Percentiles rank a stretch among this genome's conserved stretches.
Evolutionary conservation across 2,797 vertebrate species (phyloP).

Genomic region (Vespertilio murinus): DNA sequence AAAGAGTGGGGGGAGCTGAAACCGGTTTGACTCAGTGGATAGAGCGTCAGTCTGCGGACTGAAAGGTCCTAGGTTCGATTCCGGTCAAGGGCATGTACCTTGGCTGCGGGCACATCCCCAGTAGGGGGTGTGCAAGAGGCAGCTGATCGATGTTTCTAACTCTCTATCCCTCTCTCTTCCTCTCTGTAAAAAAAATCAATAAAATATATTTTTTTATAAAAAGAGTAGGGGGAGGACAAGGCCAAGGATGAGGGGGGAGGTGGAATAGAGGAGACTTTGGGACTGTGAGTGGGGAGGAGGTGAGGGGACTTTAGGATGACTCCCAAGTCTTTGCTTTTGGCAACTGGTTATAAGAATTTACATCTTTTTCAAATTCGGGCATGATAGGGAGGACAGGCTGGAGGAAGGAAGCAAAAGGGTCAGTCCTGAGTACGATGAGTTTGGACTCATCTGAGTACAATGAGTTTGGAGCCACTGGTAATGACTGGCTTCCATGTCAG

Average conservation of each 20-base stretch:
- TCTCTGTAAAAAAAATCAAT: no score
- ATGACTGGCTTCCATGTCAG: fast-evolving
- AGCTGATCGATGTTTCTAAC: no score
- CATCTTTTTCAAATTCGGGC: background rate
- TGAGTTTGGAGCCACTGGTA: background rate
- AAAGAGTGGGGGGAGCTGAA: background rate
- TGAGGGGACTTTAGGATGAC: background rate
- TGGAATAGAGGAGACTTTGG: fast-evolving
- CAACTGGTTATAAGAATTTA: background rate
- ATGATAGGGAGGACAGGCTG: background rate
- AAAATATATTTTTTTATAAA: no score
- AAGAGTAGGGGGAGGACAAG: background rate
- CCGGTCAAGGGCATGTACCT: no score
- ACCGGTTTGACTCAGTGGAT: no score
- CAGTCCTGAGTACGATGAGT: background rate
- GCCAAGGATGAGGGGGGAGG: background rate
- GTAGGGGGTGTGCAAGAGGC: no score
- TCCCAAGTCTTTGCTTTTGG: background rate
- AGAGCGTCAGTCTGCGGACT: no score
- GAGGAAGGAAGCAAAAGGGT: background rate
- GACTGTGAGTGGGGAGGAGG: background rate
- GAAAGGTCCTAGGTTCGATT: no score
- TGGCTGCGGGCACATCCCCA: no score
- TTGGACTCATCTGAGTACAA: no score
- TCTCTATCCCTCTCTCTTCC: no score